Evolutionary conservation across 2,888 invertebrate genomes (phyloP).

Genomic region (Spisula subtruncata): DNA sequence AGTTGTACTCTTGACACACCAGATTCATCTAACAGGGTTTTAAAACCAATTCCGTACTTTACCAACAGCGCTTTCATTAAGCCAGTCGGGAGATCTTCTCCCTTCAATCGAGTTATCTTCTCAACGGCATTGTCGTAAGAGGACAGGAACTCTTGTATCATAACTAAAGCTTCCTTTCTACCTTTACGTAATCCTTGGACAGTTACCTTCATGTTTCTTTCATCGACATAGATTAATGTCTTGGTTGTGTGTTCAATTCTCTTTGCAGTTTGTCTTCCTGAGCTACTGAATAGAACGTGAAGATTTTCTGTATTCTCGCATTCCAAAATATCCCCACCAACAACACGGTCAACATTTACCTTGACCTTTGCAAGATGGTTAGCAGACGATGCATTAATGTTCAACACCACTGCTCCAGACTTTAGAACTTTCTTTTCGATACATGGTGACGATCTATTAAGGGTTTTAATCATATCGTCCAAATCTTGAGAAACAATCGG

Average conservation of each 20-base stretch:
- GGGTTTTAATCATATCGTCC: slow-evolving; percentile 47
- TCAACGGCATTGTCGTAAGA: slow-evolving; percentile 16
- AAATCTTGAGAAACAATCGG: slow-evolving; percentile 63
- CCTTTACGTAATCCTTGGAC: slow-evolving; percentile 14
- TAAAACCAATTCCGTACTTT: slow-evolving; percentile 72
- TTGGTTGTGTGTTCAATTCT: slow-evolving; percentile 26
- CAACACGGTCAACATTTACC: slow-evolving; percentile 60
- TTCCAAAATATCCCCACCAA: slow-evolving; percentile 72
- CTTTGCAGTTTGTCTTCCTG: neutral
- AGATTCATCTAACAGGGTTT: slow-evolving; percentile 64
- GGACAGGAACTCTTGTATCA: neutral
- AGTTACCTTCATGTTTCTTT: slow-evolving; percentile 29
- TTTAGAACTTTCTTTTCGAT: slow-evolving; percentile 46
- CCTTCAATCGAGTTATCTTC: slow-evolving; percentile 16
- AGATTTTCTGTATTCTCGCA: slow-evolving; percentile 52
- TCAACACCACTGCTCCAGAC: slow-evolving; percentile 68
- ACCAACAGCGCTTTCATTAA: slow-evolving; percentile 77
- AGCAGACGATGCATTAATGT: slow-evolving; percentile 66
- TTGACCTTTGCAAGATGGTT: slow-evolving; percentile 67
- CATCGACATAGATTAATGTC: slow-evolving; percentile 27
- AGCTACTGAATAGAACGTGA: neutral
- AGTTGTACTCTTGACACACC: slow-evolving; percentile 66
- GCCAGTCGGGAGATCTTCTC: slow-evolving; percentile 62
- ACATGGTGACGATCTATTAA: slow-evolving; percentile 13
- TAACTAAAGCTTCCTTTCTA: slow-evolving; percentile 14